These are phyloP conservation scores for Sitophilus oryzae DNA, from an alignment of 1,140 invertebrate species.

Conservation along the genomic window DNA sequence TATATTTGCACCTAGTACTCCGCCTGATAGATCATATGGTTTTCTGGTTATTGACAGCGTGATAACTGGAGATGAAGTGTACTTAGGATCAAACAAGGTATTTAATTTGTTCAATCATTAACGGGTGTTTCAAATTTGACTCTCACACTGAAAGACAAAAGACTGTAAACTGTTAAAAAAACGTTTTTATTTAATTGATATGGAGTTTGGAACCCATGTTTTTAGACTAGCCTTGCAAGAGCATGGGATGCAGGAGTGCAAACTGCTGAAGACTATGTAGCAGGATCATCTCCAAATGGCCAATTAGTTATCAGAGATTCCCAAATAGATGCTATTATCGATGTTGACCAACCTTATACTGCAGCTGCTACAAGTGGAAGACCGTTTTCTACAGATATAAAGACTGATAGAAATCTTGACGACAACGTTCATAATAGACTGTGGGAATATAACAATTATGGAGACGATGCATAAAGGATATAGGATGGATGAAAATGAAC, in stretches of 20 bases:
- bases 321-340: constrained; percentile 6
- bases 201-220: no score
- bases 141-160: no score
- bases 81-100: constrained; percentile 1
- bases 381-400: constrained; percentile 1
- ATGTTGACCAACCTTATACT: neutral
- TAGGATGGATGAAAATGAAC: no score
- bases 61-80: constrained; percentile 7
- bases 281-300: constrained; percentile 8
- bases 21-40: neutral
- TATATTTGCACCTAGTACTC: constrained; percentile 5
- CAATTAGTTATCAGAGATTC: constrained; percentile 11
- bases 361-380: neutral
- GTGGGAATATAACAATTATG: constrained; percentile 10
- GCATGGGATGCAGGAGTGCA: neutral
- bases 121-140: neutral
- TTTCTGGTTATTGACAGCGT: constrained; percentile 11
- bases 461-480: constrained; percentile 3
- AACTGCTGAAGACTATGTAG: constrained; percentile 1
- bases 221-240: neutral
- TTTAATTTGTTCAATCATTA: neutral
- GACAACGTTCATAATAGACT: constrained; percentile 13
- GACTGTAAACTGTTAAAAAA: no score
- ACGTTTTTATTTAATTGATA: no score
- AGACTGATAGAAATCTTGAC: constrained; percentile 2